Evolutionary conservation across 2,797 vertebrate genomes (phyloP).

Genomic region (Orestias chungarensis): DNA sequence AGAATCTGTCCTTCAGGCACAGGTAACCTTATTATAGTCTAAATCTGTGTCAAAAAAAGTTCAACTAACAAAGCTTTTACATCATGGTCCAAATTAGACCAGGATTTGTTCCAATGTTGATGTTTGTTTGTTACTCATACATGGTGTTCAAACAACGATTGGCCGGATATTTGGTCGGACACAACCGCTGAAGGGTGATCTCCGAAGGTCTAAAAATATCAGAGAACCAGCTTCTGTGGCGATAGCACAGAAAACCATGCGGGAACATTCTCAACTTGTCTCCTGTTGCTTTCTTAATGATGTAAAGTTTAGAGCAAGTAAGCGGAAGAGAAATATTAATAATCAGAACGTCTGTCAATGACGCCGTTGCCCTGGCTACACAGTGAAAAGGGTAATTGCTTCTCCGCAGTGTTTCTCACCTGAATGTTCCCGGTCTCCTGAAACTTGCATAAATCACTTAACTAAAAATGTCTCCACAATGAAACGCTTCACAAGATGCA

Average conservation of each 20-base stretch:
- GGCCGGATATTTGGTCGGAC: constrained; percentile 37
- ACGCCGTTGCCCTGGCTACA: constrained; percentile 59
- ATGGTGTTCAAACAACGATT: constrained; percentile 53
- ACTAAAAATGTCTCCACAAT: constrained; percentile 45
- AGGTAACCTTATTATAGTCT: constrained; percentile 2
- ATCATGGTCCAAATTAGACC: not conserved
- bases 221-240: not conserved
- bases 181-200: constrained; percentile 39
- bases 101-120: constrained; percentile 24
- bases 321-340: constrained; percentile 42
- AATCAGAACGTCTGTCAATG: constrained; percentile 54
- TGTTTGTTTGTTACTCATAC: constrained; percentile 36
- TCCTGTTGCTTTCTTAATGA: constrained; percentile 15
- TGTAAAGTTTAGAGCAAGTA: constrained; percentile 35
- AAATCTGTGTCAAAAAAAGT: not conserved
- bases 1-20: not conserved
- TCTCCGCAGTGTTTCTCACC: constrained; percentile 49
- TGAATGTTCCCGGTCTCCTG: constrained; percentile 41
- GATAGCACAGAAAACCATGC: not conserved
- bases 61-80: constrained; percentile 1
- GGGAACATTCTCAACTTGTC: not conserved
- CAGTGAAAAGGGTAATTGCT: constrained; percentile 38
- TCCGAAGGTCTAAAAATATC: constrained; percentile 6
- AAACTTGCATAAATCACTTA: constrained; percentile 56
- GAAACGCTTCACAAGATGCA: constrained; percentile 46